These are phyloP conservation scores for Dysmachus trigonus DNA, from an alignment of 2,888 invertebrate species.

Conservation along the genomic window DNA sequence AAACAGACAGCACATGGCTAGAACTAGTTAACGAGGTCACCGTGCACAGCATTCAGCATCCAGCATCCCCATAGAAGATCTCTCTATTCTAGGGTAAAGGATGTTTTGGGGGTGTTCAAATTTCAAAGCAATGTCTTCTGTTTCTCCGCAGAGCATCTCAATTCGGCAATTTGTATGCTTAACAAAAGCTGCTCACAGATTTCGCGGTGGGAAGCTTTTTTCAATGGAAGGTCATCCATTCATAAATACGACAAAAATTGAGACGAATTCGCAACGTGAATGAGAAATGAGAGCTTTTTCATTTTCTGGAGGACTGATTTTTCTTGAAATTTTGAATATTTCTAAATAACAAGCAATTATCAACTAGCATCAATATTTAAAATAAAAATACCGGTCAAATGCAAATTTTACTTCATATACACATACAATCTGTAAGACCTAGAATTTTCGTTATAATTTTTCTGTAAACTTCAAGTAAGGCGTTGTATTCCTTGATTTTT, in stretches of 20 bases:
- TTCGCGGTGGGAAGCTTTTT: not conserved
- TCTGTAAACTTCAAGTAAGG: too few relatives aligned
- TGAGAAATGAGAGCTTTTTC: not conserved
- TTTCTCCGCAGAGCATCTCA: not conserved
- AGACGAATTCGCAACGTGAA: not conserved
- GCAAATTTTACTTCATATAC: too few relatives aligned
- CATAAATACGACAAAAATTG: not conserved
- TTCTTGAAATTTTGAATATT: not conserved
- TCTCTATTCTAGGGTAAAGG: not conserved
- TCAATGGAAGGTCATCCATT: conserved; percentile 5
- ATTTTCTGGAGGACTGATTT: not conserved
- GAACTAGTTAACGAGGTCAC: not conserved
- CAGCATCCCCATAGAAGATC: not conserved
- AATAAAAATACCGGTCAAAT: too few relatives aligned
- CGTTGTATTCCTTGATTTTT: too few relatives aligned
- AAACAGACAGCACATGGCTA: conserved; percentile 11
- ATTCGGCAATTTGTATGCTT: not conserved
- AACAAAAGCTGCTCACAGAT: not conserved
- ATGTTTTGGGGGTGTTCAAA: not conserved
- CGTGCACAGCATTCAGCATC: not conserved
- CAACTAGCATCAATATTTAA: too few relatives aligned
- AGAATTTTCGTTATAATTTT: too few relatives aligned
- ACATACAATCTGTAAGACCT: too few relatives aligned
- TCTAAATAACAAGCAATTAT: not conserved
- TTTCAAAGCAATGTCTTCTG: not conserved